Evolutionary conservation across 2,888 invertebrate genomes (phyloP).

Genomic region (Acheta domesticus): DNA sequence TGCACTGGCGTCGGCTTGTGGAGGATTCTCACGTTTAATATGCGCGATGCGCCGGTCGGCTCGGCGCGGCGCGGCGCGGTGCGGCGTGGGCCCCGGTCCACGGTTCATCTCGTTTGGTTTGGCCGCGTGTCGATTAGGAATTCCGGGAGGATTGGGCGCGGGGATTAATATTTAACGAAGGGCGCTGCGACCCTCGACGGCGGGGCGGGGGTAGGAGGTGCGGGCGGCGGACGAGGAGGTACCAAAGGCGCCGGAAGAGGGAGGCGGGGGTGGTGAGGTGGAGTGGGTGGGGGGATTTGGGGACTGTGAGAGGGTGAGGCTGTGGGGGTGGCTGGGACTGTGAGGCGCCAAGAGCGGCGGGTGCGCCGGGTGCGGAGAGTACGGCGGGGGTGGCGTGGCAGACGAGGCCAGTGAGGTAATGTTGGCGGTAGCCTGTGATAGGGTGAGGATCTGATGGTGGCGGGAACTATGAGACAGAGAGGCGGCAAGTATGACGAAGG

Average conservation of each 20-base stretch:
- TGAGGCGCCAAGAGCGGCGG: no score
- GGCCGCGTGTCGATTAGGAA: neutral
- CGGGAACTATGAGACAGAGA: no score
- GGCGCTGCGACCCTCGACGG: neutral
- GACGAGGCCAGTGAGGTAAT: no score
- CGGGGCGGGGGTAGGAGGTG: neutral
- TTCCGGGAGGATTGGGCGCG: neutral
- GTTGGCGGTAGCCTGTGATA: no score
- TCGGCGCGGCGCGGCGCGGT: neutral
- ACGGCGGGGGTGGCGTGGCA: no score
- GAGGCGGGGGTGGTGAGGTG: neutral
- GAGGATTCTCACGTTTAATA: neutral
- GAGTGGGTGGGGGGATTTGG: neutral
- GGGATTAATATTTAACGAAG: neutral
- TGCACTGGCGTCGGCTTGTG: neutral
- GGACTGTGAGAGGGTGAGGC: no score
- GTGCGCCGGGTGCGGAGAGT: no score
- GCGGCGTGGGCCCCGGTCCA: neutral
- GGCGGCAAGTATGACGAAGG: no score
- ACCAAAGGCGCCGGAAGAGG: neutral
- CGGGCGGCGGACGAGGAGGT: neutral
- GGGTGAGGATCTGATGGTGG: no score
- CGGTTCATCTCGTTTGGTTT: slow-evolving; percentile 10
- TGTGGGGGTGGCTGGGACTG: no score
- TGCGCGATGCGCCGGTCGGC: neutral